A percentile compares a stretch with the other conserved stretches of the same genome.
These are phyloP conservation scores for human DNA, from an alignment of 2,113 vertebrate species.

Conservation along the genomic window GRCh38 chr9:99877501-99878000, in stretches of 20 bases:
- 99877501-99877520: not conserved
- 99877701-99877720: not conserved
- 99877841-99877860: not conserved
- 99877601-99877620: not conserved
- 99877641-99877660: constrained; percentile 20
- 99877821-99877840: not conserved
- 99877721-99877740: constrained; percentile 25
- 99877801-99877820: not conserved
- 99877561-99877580: not conserved
- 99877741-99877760: not conserved
- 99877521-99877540: not conserved
- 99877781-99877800: not conserved
- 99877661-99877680: not conserved
- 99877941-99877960: not conserved
- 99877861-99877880: not conserved
- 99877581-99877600: not conserved
- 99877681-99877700: constrained; percentile 31
- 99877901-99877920: not conserved
- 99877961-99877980: not conserved
- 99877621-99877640: not conserved
- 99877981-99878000: not conserved
- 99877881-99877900: constrained; percentile 4
- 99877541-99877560: not conserved
- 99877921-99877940: not conserved
- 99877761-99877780: not conserved